Evolutionary conservation across 2,888 invertebrate genomes (phyloP).

Genomic region (Heliconius erato): DNA sequence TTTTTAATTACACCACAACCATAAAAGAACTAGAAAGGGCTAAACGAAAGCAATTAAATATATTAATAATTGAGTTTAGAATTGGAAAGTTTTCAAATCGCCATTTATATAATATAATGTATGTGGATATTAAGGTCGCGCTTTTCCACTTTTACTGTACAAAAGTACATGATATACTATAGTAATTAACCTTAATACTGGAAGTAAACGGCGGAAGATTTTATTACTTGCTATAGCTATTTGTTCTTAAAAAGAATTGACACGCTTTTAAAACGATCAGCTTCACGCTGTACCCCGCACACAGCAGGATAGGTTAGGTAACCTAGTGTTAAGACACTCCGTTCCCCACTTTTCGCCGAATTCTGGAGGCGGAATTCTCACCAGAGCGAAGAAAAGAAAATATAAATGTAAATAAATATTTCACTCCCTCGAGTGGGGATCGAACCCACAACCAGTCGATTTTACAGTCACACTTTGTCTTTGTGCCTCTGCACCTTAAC

Average conservation of each 20-base stretch:
- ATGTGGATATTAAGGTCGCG: constrained; percentile 42
- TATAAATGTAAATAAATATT: too few species aligned
- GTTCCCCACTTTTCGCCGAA: too few species aligned
- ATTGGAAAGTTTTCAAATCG: constrained; percentile 46
- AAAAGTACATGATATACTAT: constrained; percentile 32
- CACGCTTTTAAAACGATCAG: not conserved
- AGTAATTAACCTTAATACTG: constrained; percentile 45
- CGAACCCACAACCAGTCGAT: too few species aligned
- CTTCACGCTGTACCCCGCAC: too few species aligned
- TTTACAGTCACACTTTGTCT: too few species aligned
- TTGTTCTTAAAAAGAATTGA: constrained; percentile 29
- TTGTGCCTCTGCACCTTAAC: too few species aligned
- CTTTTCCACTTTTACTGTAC: constrained; percentile 38
- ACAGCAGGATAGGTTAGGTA: too few species aligned
- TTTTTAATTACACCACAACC: not conserved
- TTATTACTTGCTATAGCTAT: constrained; percentile 36
- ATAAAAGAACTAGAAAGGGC: constrained; percentile 35
- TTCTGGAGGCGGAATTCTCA: too few species aligned
- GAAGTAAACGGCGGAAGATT: constrained; percentile 17
- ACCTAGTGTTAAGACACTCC: too few species aligned
- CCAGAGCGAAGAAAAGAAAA: too few species aligned
- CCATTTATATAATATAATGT: constrained; percentile 41
- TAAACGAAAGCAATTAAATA: constrained; percentile 18
- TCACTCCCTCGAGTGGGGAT: too few species aligned
- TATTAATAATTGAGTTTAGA: constrained; percentile 32